These are phyloP conservation scores for Cylindroiulus punctatus DNA, from an alignment of 2,888 invertebrate species.

Conservation along the genomic window DNA sequence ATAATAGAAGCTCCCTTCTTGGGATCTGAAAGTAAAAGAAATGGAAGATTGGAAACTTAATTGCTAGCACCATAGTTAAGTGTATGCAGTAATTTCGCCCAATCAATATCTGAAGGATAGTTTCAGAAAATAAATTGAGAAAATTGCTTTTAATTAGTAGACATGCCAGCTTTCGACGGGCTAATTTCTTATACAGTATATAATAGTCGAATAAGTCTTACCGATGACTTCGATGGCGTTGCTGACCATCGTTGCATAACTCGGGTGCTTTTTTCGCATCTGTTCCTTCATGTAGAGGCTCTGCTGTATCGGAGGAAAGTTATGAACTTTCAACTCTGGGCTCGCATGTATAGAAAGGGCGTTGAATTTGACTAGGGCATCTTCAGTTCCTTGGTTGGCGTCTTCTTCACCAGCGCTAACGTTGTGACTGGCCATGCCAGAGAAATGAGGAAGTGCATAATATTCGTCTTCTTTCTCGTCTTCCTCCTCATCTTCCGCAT, in stretches of 20 bases:
- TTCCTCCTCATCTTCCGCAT: background rate
- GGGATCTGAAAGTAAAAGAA: background rate
- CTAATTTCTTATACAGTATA: no score
- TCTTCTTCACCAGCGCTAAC: conserved; percentile 17
- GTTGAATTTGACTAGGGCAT: background rate
- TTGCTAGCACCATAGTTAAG: no score
- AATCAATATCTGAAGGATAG: no score
- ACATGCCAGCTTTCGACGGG: no score
- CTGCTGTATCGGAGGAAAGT: background rate
- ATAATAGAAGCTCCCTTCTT: background rate
- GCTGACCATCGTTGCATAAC: background rate
- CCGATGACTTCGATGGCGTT: conserved; percentile 23
- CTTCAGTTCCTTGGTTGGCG: background rate
- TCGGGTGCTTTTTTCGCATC: background rate
- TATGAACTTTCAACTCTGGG: background rate
- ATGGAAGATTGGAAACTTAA: no score
- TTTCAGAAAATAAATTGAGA: no score
- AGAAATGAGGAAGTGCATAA: background rate
- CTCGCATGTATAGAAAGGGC: background rate
- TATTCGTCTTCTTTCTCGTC: background rate
- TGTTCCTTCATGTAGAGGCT: background rate
- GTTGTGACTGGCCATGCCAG: background rate
- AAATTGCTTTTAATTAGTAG: no score
- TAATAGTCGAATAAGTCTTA: no score
- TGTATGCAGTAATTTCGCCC: no score